phyloP scores from a whole-genome alignment of 2,888 invertebrate genomes.

The Sialis lutaria region DNA sequence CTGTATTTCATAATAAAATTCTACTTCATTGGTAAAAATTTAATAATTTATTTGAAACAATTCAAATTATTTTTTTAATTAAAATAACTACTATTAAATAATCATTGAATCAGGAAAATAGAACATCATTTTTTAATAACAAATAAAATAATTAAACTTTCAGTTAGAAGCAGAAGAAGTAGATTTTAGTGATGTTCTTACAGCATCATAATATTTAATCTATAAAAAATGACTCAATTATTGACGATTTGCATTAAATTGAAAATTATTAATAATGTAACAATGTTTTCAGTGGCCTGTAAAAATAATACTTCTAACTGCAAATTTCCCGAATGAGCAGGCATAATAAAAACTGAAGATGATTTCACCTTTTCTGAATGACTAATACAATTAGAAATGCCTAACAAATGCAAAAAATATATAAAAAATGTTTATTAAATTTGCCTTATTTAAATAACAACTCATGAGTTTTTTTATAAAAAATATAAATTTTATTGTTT shows the following conservation, averaged over 20 bases:
- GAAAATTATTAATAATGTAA: no score
- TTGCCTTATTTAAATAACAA: no score
- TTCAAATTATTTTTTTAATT: no score
- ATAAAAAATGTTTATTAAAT: no score
- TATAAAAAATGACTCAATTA: background rate
- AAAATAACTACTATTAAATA: background rate
- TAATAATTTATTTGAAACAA: no score
- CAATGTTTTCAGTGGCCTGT: no score
- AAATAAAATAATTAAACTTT: slow-evolving; percentile 1
- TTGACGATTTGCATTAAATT: no score
- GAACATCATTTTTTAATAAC: background rate
- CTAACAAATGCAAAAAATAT: background rate
- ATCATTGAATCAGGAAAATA: background rate
- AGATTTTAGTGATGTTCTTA: slow-evolving; percentile 1
- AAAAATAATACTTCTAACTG: slow-evolving; percentile 2
- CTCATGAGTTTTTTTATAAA: no score
- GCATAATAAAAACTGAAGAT: background rate
- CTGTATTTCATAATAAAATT: no score
- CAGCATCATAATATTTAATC: background rate
- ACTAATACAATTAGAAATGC: background rate
- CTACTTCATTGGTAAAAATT: no score
- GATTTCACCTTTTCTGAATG: background rate
- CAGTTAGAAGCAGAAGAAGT: slow-evolving; percentile 1
- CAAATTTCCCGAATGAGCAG: slow-evolving; percentile 2
- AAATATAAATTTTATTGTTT: no score